Conservation (phyloP, 1,140 invertebrate species). For the Centruroides vittatus region DNA sequence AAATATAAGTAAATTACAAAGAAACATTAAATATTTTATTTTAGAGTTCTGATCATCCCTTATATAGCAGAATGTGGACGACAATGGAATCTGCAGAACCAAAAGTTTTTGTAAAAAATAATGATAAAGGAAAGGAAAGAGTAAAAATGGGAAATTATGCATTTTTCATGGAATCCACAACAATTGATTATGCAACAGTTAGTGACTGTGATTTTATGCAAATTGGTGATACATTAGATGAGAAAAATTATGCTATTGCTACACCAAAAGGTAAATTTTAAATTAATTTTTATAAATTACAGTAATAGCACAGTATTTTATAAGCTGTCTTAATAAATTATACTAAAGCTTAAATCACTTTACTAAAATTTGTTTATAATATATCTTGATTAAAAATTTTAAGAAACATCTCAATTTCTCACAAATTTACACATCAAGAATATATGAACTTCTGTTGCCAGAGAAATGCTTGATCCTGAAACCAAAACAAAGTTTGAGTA, state of each 20-base stretch:
- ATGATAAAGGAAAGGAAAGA: slow-evolving; percentile 72
- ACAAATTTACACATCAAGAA: too few species aligned
- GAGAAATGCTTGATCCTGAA: too few species aligned
- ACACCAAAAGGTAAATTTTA: slow-evolving; percentile 61
- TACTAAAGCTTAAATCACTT: too few species aligned
- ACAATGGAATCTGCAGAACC: slow-evolving; percentile 64
- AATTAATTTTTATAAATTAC: too few species aligned
- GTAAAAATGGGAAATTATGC: slow-evolving; percentile 55
- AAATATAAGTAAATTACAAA: too few species aligned
- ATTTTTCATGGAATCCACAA: slow-evolving; percentile 71
- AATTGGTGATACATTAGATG: slow-evolving; percentile 57
- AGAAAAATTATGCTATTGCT: slow-evolving; percentile 62
- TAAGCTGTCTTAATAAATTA: too few species aligned
- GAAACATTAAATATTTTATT: slow-evolving; percentile 39
- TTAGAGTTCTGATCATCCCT: slow-evolving; percentile 79
- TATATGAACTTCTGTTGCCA: too few species aligned
- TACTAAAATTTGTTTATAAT: too few species aligned
- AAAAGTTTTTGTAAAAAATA: slow-evolving; percentile 59
- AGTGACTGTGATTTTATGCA: slow-evolving; percentile 57
- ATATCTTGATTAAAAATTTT: too few species aligned
- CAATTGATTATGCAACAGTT: slow-evolving; percentile 59
- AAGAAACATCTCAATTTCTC: too few species aligned
- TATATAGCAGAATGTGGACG: slow-evolving; percentile 64
- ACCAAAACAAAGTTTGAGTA: too few species aligned
- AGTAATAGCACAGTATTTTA: too few species aligned